These are phyloP conservation scores for Subanguina moxae DNA, from an alignment of 1,140 invertebrate species.

Conservation along the genomic window DNA sequence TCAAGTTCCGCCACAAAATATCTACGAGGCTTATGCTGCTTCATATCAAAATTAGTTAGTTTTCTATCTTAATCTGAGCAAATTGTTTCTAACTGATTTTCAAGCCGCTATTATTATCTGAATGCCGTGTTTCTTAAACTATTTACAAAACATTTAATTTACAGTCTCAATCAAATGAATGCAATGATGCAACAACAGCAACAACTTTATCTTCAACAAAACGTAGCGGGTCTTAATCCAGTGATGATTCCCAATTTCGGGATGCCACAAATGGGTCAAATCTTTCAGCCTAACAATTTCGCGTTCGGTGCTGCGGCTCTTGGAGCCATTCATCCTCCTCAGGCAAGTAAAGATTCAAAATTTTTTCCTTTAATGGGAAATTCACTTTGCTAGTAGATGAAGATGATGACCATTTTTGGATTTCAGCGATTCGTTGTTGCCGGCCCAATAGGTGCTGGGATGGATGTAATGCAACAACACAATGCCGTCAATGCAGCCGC, in stretches of 20 bases:
- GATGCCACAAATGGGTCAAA: no score
- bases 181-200: slow-evolving; percentile 19
- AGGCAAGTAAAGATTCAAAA: background rate
- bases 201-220: slow-evolving; percentile 16
- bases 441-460: background rate
- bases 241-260: slow-evolving; percentile 2
- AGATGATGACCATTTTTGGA: background rate
- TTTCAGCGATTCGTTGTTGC: background rate
- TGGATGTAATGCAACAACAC: slow-evolving; percentile 1
- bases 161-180: slow-evolving; percentile 24
- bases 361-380: background rate
- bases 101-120: background rate
- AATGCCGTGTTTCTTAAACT: background rate
- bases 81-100: no score
- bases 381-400: background rate
- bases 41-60: slow-evolving; percentile 35
- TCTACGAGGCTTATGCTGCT: slow-evolving; percentile 23
- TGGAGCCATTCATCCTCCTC: background rate
- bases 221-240: background rate
- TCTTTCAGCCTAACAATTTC: background rate
- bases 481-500: slow-evolving; percentile 1
- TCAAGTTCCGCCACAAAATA: slow-evolving; percentile 13
- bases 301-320: background rate
- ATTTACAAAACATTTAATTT: no score
- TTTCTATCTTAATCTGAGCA: no score